Evolutionary conservation across 1,140 invertebrate species (phyloP), one percentile per base, ranked within the genome.

Genomic region (Philotrypesis tridentata): DNA sequence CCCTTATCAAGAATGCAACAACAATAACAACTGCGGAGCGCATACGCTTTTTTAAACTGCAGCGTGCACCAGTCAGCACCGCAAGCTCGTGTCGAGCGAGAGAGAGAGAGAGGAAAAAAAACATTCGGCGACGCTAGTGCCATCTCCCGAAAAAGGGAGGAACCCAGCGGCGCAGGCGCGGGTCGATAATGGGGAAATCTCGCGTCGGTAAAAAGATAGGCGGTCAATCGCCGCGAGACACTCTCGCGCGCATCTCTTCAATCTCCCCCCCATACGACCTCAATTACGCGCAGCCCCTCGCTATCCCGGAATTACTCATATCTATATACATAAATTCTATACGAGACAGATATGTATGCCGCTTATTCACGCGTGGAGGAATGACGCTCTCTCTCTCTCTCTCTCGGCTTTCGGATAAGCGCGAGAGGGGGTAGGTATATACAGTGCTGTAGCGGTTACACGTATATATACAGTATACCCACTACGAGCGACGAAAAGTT

Each of bases 401-500:
- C n/a, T n/a, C n/a, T 37, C 33, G 33, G 33, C 33, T 37, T 9
- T 9, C 4, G 4, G 33, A 37, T 9, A 37, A 37, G 33, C 33
- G 9, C 3, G 33, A 37, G 33, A 9, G 33, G 3, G 33, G 33
- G 9, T n/a, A n/a, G n/a, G n/a, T n/a, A n/a, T n/a, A n/a, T n/a
- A n/a, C n/a, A n/a, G n/a, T n/a, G n/a, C n/a, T n/a, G n/a, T n/a
- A n/a, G n/a, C n/a, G n/a, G n/a, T n/a, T n/a, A n/a, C n/a, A n/a
- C n/a, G n/a, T n/a, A n/a, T n/a, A n/a, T n/a, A n/a, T n/a, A n/a
- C n/a, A n/a, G n/a, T n/a, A n/a, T n/a, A n/a, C n/a, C 33, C 33
- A 37, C 68, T 79, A 83, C 29, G n/a, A 63, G 80, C 82, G 75
- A 87, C 85, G 85, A 88, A 87, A 89, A 86, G 85, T 87, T 87